phyloP scores from a whole-genome alignment of 2,888 invertebrate genomes.

The Cyclophora punctaria region DNA sequence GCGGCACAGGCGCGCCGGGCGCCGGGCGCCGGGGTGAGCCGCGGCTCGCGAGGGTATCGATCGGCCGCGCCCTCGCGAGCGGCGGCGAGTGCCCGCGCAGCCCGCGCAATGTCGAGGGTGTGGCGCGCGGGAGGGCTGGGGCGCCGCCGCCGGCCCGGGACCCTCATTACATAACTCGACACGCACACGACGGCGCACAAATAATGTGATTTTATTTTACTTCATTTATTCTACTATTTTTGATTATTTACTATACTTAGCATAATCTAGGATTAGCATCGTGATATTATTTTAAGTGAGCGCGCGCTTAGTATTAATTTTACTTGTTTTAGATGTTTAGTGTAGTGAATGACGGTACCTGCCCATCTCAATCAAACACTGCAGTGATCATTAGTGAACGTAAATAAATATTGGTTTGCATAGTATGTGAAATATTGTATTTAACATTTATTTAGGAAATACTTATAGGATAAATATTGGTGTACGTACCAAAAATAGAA shows the following conservation, averaged over 20 bases:
- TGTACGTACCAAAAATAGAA: constrained; percentile 3
- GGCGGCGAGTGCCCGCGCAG: constrained; percentile 28
- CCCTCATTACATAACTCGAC: constrained; percentile 71
- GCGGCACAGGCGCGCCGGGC: constrained; percentile 4
- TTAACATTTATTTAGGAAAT: too few species aligned
- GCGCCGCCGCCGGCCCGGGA: constrained; percentile 39
- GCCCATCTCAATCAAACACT: constrained; percentile 16
- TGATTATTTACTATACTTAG: constrained; percentile 54
- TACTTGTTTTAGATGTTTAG: constrained; percentile 50
- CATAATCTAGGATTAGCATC: constrained; percentile 59
- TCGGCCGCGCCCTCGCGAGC: constrained; percentile 16
- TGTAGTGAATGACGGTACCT: constrained; percentile 35
- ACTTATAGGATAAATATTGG: too few species aligned
- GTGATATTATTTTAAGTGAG: constrained; percentile 61
- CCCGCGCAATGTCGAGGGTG: constrained; percentile 30
- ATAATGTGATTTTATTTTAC: constrained; percentile 73
- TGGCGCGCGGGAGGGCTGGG: constrained; percentile 31
- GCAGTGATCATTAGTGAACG: constrained; percentile 38
- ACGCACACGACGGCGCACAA: constrained; percentile 75
- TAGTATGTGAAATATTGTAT: too few species aligned
- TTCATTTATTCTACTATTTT: constrained; percentile 64
- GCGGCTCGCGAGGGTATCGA: constrained; percentile 23
- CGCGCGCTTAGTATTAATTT: constrained; percentile 48
- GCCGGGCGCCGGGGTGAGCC: constrained; percentile 24
- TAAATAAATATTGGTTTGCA: background rate